phyloP scores from a whole-genome alignment of 2,888 invertebrate species.

The Melipona beecheii region DNA sequence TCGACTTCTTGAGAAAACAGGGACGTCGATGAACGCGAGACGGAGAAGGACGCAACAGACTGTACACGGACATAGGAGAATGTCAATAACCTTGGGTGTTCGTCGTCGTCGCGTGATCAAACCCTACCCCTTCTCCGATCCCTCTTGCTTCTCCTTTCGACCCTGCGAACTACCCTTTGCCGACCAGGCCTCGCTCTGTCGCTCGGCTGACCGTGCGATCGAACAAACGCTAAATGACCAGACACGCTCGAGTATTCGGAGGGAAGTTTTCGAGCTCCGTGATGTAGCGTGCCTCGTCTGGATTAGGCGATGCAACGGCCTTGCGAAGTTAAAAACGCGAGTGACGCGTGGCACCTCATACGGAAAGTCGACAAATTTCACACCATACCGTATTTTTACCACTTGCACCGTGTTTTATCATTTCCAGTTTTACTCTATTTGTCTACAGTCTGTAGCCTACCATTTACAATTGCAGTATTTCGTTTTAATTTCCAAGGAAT shows the following conservation, averaged over 20 bases:
- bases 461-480: too few relatives aligned
- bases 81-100: slow-evolving; percentile 79
- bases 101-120: slow-evolving; percentile 77
- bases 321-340: background rate
- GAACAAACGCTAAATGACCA: slow-evolving; percentile 40
- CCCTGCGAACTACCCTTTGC: slow-evolving; percentile 64
- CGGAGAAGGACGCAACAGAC: background rate
- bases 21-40: background rate
- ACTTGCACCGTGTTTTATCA: too few relatives aligned
- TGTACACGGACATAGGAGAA: slow-evolving; percentile 41
- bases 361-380: background rate
- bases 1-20: background rate
- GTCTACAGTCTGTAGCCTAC: too few relatives aligned
- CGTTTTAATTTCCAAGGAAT: too few relatives aligned
- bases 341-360: background rate
- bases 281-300: background rate
- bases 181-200: slow-evolving; percentile 54
- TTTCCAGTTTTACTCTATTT: too few relatives aligned
- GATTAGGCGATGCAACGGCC: background rate
- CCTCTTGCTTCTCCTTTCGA: slow-evolving; percentile 60
- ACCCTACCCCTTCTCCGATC: slow-evolving; percentile 69
- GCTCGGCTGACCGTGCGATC: slow-evolving; percentile 43
- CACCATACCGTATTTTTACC: background rate
- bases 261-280: slow-evolving; percentile 8
- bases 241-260: background rate